Evolutionary conservation across 2,888 invertebrate genomes (phyloP).

Genomic region (Urechis unicinctus): DNA sequence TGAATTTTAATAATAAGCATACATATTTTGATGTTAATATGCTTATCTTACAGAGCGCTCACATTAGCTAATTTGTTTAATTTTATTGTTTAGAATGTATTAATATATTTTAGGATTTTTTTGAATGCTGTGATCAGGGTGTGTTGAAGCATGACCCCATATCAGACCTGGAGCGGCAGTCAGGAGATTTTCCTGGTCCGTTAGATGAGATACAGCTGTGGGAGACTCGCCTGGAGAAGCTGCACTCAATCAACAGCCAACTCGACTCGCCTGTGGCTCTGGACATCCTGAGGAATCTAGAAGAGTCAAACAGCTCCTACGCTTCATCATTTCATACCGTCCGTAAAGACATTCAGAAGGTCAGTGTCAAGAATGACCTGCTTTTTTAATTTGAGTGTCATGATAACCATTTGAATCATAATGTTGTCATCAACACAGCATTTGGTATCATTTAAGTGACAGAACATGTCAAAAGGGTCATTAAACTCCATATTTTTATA

Average conservation of each 20-base stretch:
- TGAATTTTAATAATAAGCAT: not conserved
- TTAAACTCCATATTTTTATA: no score
- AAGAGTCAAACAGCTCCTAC: constrained; percentile 46
- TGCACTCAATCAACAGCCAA: constrained; percentile 44
- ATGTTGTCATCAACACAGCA: no score
- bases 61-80: no score
- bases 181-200: constrained; percentile 41
- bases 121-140: constrained; percentile 24
- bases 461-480: no score
- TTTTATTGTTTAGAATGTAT: not conserved
- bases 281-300: constrained; percentile 46
- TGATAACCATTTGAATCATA: no score
- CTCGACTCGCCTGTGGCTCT: constrained; percentile 42
- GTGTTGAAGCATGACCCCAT: constrained; percentile 43
- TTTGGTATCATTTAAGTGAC: no score
- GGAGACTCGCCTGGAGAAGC: constrained; percentile 38
- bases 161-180: constrained; percentile 33
- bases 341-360: constrained; percentile 43
- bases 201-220: constrained; percentile 47
- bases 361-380: no score
- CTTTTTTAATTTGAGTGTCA: no score
- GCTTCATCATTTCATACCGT: constrained; percentile 42
- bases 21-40: not conserved
- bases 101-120: not conserved
- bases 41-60: no score